These are phyloP conservation scores for Epicauta chinensis DNA, from an alignment of 1,140 invertebrate species.

Conservation along the genomic window DNA sequence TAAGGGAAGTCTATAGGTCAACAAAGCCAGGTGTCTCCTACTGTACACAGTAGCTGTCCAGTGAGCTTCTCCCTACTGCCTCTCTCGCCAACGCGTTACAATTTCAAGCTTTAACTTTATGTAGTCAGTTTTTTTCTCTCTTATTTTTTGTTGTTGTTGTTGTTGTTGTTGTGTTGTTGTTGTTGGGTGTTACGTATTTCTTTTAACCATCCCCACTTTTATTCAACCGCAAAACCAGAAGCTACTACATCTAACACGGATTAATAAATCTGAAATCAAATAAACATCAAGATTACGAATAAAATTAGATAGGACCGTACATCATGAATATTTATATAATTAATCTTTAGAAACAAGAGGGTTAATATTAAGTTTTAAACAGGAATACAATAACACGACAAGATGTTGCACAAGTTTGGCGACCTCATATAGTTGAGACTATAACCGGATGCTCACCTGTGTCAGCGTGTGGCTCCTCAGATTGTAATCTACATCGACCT, in stretches of 20 bases:
- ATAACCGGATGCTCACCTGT: constrained; percentile 28
- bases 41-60: constrained; percentile 27
- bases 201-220: constrained; percentile 1
- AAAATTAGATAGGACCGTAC: neutral
- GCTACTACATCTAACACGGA: constrained; percentile 12
- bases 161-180: constrained; percentile 11
- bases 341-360: neutral
- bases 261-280: constrained; percentile 11
- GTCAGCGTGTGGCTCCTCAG: constrained; percentile 29
- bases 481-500: constrained; percentile 30
- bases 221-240: constrained; percentile 2
- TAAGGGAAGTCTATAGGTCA: constrained; percentile 33
- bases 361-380: neutral
- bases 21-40: constrained; percentile 29
- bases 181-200: constrained; percentile 4
- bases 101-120: constrained; percentile 14
- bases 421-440: constrained; percentile 17
- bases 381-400: neutral
- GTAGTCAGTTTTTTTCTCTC: too few species aligned
- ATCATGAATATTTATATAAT: neutral
- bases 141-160: constrained; percentile 10
- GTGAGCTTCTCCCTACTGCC: constrained; percentile 7
- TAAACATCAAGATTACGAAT: neutral
- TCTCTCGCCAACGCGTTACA: constrained; percentile 12
- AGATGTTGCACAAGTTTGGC: constrained; percentile 16